These are phyloP conservation scores for Montipora capitata DNA, from an alignment of 92 coral and sea anemone species.

Conservation along the genomic window DNA sequence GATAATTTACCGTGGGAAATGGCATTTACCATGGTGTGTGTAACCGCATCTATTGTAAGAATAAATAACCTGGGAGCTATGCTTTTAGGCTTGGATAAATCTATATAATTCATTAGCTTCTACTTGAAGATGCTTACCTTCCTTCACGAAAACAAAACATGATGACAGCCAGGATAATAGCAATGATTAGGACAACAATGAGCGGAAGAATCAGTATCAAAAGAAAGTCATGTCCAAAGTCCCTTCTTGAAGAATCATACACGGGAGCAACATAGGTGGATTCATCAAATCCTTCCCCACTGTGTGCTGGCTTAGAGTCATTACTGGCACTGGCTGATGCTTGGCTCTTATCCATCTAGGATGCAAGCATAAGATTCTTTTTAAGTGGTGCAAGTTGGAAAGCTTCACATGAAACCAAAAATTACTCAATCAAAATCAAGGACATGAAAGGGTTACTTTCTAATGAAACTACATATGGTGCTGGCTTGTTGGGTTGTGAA, in stretches of 20 bases:
- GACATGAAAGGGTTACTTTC: too few relatives aligned
- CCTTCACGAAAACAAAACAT: slow-evolving; percentile 91
- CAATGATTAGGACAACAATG: slow-evolving; percentile 70
- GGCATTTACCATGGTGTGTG: too few relatives aligned
- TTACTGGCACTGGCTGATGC: neutral
- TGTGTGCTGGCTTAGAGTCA: slow-evolving; percentile 6
- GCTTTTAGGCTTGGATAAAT: too few relatives aligned
- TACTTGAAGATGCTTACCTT: slow-evolving; percentile 61
- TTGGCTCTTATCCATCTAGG: slow-evolving; percentile 33
- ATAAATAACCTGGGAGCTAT: too few relatives aligned
- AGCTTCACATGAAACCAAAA: too few relatives aligned
- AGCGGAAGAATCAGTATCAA: slow-evolving; percentile 81
- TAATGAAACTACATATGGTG: too few relatives aligned
- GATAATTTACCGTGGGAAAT: too few relatives aligned
- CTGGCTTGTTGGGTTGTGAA: too few relatives aligned
- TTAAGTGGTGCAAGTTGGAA: too few relatives aligned
- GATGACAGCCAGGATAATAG: slow-evolving; percentile 75
- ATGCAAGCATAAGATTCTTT: neutral
- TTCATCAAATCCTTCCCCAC: slow-evolving; percentile 54
- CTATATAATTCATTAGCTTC: too few relatives aligned
- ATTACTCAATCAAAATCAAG: too few relatives aligned
- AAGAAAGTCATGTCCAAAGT: slow-evolving; percentile 77
- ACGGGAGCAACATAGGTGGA: slow-evolving; percentile 81
- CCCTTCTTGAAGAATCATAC: slow-evolving; percentile 77
- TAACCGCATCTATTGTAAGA: too few relatives aligned